Percentiles rank a stretch among this genome's conserved stretches.
Evolutionary conservation across 2,888 invertebrate genomes (phyloP).

Genomic region (Papilio gigon): DNA sequence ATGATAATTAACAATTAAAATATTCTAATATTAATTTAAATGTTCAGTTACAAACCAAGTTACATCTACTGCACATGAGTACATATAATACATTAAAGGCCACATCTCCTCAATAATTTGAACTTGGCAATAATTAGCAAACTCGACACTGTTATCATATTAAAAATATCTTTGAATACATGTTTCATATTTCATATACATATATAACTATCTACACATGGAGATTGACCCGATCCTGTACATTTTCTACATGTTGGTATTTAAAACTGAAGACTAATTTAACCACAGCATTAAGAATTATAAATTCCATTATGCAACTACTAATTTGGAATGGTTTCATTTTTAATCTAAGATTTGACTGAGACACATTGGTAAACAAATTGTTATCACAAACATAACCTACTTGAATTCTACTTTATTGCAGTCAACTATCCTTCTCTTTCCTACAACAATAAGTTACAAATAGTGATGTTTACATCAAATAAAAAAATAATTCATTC

Average conservation of each 20-base stretch:
- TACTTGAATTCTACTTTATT: no score
- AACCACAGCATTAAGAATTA: neutral
- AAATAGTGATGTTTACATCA: no score
- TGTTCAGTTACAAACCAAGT: neutral
- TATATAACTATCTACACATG: slow-evolving; percentile 4
- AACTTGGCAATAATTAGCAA: slow-evolving; percentile 24
- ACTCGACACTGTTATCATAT: slow-evolving; percentile 2
- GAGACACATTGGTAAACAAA: neutral
- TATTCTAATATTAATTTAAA: no score
- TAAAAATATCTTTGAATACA: slow-evolving; percentile 13
- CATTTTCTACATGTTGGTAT: neutral
- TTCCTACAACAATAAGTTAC: no score
- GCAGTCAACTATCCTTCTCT: no score
- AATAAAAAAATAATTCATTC: no score
- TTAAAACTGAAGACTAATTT: neutral
- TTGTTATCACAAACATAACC: neutral
- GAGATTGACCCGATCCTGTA: neutral
- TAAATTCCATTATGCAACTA: slow-evolving; percentile 17
- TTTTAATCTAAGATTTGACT: slow-evolving; percentile 14
- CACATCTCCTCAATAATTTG: slow-evolving; percentile 9
- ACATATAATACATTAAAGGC: slow-evolving; percentile 25
- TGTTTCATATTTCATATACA: slow-evolving; percentile 3
- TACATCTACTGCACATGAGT: neutral
- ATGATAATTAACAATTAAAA: slow-evolving; percentile 6
- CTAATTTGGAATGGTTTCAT: slow-evolving; percentile 14